phyloP scores from a whole-genome alignment of 1,140 invertebrate genomes.

The Pseudomyrmex concolor region DNA sequence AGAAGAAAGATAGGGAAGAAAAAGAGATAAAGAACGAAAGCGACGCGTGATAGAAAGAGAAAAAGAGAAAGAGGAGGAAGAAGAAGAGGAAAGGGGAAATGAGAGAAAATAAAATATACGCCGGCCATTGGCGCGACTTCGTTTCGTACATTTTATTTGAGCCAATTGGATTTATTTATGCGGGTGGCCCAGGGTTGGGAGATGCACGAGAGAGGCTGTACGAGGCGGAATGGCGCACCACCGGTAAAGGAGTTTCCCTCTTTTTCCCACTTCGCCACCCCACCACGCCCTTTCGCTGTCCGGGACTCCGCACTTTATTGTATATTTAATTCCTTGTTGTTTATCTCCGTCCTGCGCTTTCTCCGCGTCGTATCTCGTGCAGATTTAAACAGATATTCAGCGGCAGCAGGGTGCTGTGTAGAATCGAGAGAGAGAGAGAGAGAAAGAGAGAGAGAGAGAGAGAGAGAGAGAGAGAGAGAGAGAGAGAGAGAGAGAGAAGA shows the following conservation, averaged over 20 bases:
- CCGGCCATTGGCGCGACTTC: slow-evolving; percentile 71
- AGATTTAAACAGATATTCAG: slow-evolving; percentile 66
- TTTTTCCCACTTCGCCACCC: slow-evolving; percentile 60
- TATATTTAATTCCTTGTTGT: slow-evolving; percentile 76
- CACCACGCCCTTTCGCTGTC: slow-evolving; percentile 74
- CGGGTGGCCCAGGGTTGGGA: slow-evolving; percentile 52
- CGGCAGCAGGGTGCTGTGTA: slow-evolving; percentile 43
- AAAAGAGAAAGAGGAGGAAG: slow-evolving; percentile 26
- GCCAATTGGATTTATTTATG: slow-evolving; percentile 78
- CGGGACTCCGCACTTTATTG: slow-evolving; percentile 70
- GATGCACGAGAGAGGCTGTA: slow-evolving; percentile 43
- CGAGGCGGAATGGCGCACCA: slow-evolving; percentile 55
- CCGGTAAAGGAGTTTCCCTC: slow-evolving; percentile 73
- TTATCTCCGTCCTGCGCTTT: slow-evolving; percentile 61
- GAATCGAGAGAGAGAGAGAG: slow-evolving; percentile 7
- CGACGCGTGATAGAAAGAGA: slow-evolving; percentile 35
- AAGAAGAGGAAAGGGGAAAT: slow-evolving; percentile 50
- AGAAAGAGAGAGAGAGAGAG: too few relatives aligned
- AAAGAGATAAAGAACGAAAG: slow-evolving; percentile 48
- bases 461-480: too few relatives aligned
- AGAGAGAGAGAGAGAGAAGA: too few relatives aligned
- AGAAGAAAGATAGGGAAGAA: slow-evolving; percentile 32
- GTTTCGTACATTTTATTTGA: slow-evolving; percentile 78
- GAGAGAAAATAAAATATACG: slow-evolving; percentile 74
- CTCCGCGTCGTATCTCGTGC: background rate